Base-by-base conservation (phyloP, 2,888 invertebrate species). In the Erebia epiphron region DNA sequence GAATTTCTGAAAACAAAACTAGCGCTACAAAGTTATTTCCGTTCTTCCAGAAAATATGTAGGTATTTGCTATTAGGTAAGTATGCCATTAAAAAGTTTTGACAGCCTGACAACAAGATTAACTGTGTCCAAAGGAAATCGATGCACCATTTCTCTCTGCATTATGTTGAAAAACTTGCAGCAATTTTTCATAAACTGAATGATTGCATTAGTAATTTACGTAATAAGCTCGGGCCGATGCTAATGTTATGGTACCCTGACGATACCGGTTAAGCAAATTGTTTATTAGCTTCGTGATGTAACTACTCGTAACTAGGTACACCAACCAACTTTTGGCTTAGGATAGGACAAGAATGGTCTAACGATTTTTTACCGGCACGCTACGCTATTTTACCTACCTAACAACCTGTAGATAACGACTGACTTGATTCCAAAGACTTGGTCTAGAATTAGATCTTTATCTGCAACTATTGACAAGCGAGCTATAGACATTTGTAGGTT, bases 111-210 rank as follows among this genome's bases (percentile, higher is more conserved):
- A 58, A 18, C 43, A 43, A 21, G 46, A 62, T n/a, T 49, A 62
- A 49, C 46, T 46, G 62, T 49, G 43, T 18, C 18, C 50, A 54
- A 56, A 21, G 16, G 62, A 69, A 68, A 65, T 35, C 49, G 61
- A 73, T 79, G 79, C 79, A 77, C 71, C 76, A 80, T 67, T 74
- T 79, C 80, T 76, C 83, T 85, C 86, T 86, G 88, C 87, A 88
- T 85, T 86, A 86, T 81, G 82, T 79, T 86, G 76, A 79, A 77
- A 76, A 77, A 75, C 67, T 75, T 76, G 78, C 80, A 79, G 84
- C 81, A 80, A 82, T 80, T 77, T 80, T 80, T 79, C 80, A 76
- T 77, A 79, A 76, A 75, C 63, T 75, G 77, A 75, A 77, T 74
- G 79, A 77, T 80, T 83, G 87, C 88, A 86, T 86, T 49, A 62